phyloP scores from a whole-genome alignment of 2,888 invertebrate genomes.

The Meganola albula region DNA sequence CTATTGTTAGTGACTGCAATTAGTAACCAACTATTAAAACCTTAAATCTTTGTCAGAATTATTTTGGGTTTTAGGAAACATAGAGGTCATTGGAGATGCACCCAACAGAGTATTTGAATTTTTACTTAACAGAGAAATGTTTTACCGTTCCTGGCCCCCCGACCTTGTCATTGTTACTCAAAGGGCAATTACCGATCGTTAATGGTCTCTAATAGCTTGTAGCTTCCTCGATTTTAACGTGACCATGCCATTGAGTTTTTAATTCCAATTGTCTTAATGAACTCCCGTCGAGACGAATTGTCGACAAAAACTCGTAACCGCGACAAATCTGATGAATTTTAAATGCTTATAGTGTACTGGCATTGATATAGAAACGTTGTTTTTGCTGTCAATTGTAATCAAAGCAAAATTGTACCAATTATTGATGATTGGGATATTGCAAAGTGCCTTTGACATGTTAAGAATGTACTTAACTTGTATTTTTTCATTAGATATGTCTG shows the following conservation, averaged over 20 bases:
- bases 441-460: too few relatives aligned
- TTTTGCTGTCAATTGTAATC: not conserved
- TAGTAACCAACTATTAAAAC: too few relatives aligned
- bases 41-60: too few relatives aligned
- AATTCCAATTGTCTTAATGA: slow-evolving; percentile 30
- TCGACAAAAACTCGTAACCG: slow-evolving; percentile 28
- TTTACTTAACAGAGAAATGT: slow-evolving; percentile 37
- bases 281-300: slow-evolving; percentile 23
- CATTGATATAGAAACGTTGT: too few relatives aligned
- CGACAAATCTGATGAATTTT: slow-evolving; percentile 25
- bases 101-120: too few relatives aligned
- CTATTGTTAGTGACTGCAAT: too few relatives aligned
- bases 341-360: too few relatives aligned
- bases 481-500: too few relatives aligned
- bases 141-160: slow-evolving; percentile 22
- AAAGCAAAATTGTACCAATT: not conserved
- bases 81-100: too few relatives aligned
- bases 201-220: slow-evolving; percentile 51
- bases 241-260: slow-evolving; percentile 30
- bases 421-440: too few relatives aligned
- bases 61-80: too few relatives aligned
- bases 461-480: too few relatives aligned
- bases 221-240: slow-evolving; percentile 46
- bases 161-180: slow-evolving; percentile 32
- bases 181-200: slow-evolving; percentile 44